These are phyloP conservation scores for Battus philenor DNA, from an alignment of 1,140 invertebrate species.

Conservation along the genomic window DNA sequence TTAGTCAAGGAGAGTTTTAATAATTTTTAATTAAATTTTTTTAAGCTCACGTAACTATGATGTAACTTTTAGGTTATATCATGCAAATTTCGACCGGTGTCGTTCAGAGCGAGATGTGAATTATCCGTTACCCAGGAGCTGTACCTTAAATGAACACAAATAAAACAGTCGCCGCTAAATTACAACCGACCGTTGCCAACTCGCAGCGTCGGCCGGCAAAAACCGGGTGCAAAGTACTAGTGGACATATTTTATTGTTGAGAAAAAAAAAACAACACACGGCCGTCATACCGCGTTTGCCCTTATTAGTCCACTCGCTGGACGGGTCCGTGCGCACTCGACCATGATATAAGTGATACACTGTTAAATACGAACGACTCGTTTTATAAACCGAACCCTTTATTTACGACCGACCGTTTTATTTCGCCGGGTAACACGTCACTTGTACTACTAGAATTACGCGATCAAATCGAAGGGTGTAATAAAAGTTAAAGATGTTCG, in stretches of 20 bases:
- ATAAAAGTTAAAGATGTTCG: not conserved
- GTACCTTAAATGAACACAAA: no score
- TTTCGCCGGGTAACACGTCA: constrained; percentile 31
- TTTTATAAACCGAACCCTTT: not conserved
- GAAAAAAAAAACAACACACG: constrained; percentile 45
- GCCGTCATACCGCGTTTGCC: constrained; percentile 47
- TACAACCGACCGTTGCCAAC: constrained; percentile 20
- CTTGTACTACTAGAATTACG: constrained; percentile 24
- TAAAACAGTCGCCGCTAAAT: no score
- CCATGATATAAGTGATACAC: constrained; percentile 37
- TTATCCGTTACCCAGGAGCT: no score
- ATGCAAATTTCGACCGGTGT: no score
- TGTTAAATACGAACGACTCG: constrained; percentile 19
- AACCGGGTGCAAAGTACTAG: constrained; percentile 46
- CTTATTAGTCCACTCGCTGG: constrained; percentile 51
- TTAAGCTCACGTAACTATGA: no score
- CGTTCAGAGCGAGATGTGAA: no score
- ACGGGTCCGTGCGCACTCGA: constrained; percentile 44
- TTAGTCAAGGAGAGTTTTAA: no score
- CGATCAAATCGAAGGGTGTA: constrained; percentile 18
- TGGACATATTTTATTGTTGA: constrained; percentile 33
- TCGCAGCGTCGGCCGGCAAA: constrained; percentile 31
- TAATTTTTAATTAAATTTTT: no score
- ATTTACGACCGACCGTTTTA: constrained; percentile 21
- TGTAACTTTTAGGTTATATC: no score